These are phyloP conservation scores for Acropora yongei DNA, from an alignment of 64 coral and sea anemone species.

Conservation along the genomic window DNA sequence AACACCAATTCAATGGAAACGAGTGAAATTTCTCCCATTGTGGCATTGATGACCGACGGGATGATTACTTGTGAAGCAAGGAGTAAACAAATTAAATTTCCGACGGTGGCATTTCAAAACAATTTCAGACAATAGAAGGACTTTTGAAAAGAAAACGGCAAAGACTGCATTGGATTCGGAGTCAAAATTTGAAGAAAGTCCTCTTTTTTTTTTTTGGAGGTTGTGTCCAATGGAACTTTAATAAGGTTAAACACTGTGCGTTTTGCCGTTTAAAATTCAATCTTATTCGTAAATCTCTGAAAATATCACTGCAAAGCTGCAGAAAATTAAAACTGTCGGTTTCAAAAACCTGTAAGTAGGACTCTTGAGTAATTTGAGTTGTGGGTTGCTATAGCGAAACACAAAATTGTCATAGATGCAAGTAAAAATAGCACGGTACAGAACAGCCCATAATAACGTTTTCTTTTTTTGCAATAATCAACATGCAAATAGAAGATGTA, in stretches of 20 bases:
- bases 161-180: not conserved
- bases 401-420: not conserved
- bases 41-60: not conserved
- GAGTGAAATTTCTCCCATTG: not conserved
- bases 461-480: too few relatives aligned
- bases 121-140: not conserved
- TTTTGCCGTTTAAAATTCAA: conserved; percentile 26
- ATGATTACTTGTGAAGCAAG: not conserved
- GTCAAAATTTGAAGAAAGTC: not conserved
- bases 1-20: not conserved
- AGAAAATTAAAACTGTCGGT: too few relatives aligned
- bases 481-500: too few relatives aligned
- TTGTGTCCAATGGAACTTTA: not conserved
- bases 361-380: not conserved
- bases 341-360: not conserved
- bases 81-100: not conserved
- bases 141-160: not conserved
- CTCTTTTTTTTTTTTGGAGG: not conserved
- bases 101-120: not conserved
- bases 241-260: not conserved
- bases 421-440: too few relatives aligned
- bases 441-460: too few relatives aligned
- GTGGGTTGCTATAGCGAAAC: not conserved
- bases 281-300: not conserved
- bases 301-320: not conserved